These are phyloP conservation scores for Serranus cabrilla DNA, from an alignment of 2,797 vertebrate genomes.

Conservation along the genomic window DNA sequence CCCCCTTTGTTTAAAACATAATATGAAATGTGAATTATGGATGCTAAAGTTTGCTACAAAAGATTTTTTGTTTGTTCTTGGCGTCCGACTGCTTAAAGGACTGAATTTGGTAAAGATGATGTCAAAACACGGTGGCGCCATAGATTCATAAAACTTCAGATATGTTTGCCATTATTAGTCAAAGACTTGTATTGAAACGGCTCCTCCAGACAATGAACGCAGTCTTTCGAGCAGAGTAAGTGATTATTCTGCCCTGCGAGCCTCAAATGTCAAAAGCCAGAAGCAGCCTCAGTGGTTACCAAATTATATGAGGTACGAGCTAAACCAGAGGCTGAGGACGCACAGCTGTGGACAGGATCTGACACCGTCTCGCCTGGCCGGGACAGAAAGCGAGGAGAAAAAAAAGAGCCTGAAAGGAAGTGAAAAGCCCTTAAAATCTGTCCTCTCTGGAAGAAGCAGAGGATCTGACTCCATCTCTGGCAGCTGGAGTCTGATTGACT, in stretches of 20 bases:
- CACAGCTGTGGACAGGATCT: slow-evolving; percentile 69
- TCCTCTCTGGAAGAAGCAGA: slow-evolving; percentile 45
- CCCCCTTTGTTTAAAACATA: slow-evolving; percentile 40
- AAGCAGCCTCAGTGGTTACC: slow-evolving; percentile 56
- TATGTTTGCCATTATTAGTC: slow-evolving; percentile 57
- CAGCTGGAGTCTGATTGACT: slow-evolving; percentile 67
- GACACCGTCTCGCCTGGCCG: slow-evolving; percentile 56
- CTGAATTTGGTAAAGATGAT: slow-evolving; percentile 48
- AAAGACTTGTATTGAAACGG: slow-evolving; percentile 33
- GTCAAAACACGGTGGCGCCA: slow-evolving; percentile 66
- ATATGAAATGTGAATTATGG: slow-evolving; percentile 51
- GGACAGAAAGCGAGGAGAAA: slow-evolving; percentile 15
- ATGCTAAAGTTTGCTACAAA: slow-evolving; percentile 4
- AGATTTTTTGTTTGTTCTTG: slow-evolving; percentile 24
- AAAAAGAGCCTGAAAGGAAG: slow-evolving; percentile 54
- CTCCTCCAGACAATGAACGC: slow-evolving; percentile 68
- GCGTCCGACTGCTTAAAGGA: slow-evolving; percentile 25
- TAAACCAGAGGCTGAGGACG: slow-evolving; percentile 57
- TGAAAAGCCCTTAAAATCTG: slow-evolving; percentile 56
- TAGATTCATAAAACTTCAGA: slow-evolving; percentile 65
- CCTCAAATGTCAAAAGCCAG: slow-evolving; percentile 67
- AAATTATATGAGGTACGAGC: slow-evolving; percentile 67
- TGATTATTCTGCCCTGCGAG: slow-evolving; percentile 61
- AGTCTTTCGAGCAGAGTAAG: slow-evolving; percentile 56
- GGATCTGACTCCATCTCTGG: slow-evolving; percentile 52